Evolutionary conservation across 2,113 vertebrate species (phyloP).

Genomic region (Phalacrocorax brasilianus): DNA sequence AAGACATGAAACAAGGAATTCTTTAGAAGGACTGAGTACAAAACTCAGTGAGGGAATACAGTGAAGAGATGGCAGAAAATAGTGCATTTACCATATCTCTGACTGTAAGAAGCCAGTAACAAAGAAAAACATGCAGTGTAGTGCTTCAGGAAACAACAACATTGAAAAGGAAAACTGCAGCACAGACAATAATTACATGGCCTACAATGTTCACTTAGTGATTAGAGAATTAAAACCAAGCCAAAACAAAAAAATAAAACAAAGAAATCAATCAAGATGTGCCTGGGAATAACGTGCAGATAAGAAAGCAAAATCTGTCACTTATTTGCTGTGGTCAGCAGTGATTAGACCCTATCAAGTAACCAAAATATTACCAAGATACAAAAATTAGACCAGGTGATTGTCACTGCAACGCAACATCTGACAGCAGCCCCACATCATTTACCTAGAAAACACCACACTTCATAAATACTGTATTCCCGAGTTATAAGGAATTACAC

Average conservation of each 20-base stretch:
- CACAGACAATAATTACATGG: background rate
- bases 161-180: background rate
- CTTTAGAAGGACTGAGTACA: background rate
- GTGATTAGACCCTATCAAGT: background rate
- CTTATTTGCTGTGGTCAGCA: background rate
- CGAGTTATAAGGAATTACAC: background rate
- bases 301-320: background rate
- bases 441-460: background rate
- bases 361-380: background rate
- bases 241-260: background rate
- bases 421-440: background rate
- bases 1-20: background rate
- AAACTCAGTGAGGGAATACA: background rate
- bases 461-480: background rate
- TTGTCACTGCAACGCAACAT: background rate
- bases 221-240: background rate
- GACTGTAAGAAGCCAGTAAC: background rate
- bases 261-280: background rate
- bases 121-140: background rate
- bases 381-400: background rate
- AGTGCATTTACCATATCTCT: background rate
- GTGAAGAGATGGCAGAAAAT: background rate
- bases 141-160: background rate
- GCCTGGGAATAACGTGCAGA: background rate
- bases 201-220: background rate